Evolutionary conservation across 2,797 vertebrate genomes (phyloP).

Genomic region (Trichosurus vulpecula): DNA sequence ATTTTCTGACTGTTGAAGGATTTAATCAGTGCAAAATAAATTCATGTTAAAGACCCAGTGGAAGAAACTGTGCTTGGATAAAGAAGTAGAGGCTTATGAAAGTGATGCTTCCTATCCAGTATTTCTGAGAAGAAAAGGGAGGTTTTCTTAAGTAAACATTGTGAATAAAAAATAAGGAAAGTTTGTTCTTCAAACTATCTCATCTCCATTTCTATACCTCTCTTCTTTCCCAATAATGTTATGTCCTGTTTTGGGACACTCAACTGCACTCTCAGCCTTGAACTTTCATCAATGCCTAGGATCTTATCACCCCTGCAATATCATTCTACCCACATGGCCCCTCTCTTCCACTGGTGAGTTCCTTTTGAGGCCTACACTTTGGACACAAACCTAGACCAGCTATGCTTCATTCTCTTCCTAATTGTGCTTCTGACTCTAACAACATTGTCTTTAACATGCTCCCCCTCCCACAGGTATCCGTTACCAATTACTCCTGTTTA

Average conservation of each 20-base stretch:
- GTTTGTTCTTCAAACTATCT: not conserved
- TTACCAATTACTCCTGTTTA: not conserved
- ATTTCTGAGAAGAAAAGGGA: not conserved
- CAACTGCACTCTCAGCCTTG: not conserved
- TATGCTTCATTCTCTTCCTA: not conserved
- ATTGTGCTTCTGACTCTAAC: not conserved
- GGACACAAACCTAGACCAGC: not conserved
- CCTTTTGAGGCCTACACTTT: not conserved
- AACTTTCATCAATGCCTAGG: not conserved
- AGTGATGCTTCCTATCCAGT: not conserved
- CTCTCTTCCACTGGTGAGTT: not conserved
- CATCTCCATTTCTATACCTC: not conserved
- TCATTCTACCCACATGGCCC: not conserved
- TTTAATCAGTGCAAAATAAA: not conserved
- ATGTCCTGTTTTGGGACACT: not conserved
- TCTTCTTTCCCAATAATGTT: not conserved
- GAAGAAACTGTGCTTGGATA: not conserved
- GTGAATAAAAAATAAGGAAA: not conserved
- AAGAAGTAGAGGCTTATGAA: not conserved
- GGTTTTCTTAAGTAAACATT: not conserved
- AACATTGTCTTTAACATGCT: not conserved
- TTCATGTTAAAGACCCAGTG: not conserved
- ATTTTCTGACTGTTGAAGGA: not conserved
- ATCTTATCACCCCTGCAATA: not conserved
- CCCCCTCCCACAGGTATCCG: not conserved